A percentile compares a stretch with the other conserved stretches of the same genome.
phyloP scores from a whole-genome alignment of 2,888 invertebrate genomes.

The Luffia ferchaultella region DNA sequence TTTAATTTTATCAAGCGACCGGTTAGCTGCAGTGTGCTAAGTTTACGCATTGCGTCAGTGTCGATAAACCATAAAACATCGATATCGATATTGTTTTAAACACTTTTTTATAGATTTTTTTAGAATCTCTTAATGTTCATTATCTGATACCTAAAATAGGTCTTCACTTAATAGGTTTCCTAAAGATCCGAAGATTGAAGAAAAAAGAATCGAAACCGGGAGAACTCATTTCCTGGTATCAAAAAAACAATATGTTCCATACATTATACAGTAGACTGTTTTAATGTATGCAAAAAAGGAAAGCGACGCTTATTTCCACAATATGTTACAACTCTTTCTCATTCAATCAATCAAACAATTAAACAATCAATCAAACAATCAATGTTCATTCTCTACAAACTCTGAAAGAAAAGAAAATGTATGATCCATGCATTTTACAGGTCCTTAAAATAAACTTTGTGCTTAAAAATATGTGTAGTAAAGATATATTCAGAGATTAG shows the following conservation, averaged over 20 bases:
- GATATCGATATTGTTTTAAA: background rate
- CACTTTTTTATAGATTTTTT: background rate
- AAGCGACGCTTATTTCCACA: background rate
- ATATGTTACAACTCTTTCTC: background rate
- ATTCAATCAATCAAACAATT: no score
- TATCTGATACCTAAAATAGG: background rate
- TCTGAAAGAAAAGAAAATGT: no score
- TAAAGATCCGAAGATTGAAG: background rate
- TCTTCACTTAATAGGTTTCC: background rate
- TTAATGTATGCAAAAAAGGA: background rate
- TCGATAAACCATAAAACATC: background rate
- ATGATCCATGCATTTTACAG: no score
- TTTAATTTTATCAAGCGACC: background rate
- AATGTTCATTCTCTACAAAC: no score
- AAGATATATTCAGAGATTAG: no score
- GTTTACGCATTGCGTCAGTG: background rate
- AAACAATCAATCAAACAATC: no score
- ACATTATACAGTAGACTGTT: background rate
- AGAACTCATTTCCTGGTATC: background rate
- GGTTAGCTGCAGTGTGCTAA: background rate
- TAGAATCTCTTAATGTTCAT: background rate
- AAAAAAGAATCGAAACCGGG: background rate
- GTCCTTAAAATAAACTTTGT: no score
- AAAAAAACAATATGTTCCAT: background rate
- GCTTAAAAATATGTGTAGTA: no score